Conservation (phyloP, 2,888 invertebrate genomes). For the Scrobipalpa atriplicella region DNA sequence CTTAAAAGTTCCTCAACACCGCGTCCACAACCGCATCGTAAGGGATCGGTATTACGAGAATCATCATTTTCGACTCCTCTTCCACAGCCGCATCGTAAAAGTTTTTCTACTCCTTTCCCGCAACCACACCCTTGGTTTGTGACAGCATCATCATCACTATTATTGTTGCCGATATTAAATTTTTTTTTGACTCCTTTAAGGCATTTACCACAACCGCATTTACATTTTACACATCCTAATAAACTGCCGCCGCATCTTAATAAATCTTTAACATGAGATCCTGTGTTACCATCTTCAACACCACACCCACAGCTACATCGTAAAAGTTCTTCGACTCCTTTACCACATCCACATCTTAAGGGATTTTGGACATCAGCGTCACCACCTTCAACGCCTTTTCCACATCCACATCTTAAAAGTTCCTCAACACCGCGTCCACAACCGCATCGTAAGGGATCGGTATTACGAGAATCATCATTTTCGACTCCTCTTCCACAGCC, state of each 20-base stretch:
- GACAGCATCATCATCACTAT: neutral
- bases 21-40: conserved; percentile 14
- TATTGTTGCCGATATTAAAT: too few relatives aligned
- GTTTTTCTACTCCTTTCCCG: neutral
- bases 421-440: neutral
- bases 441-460: conserved; percentile 3
- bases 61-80: neutral
- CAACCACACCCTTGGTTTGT: conserved; percentile 1
- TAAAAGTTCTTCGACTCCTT: neutral
- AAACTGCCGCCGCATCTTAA: neutral
- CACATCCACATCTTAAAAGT: neutral
- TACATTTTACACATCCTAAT: neutral
- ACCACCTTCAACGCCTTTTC: neutral
- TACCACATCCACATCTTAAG: neutral
- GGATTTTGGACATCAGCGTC: neutral
- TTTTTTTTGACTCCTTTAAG: neutral
- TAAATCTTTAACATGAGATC: neutral
- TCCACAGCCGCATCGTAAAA: neutral
- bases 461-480: neutral
- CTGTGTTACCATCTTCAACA: neutral
- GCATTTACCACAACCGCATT: neutral
- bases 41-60: neutral
- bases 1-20: neutral
- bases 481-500: neutral
- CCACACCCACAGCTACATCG: neutral